phyloP scores from a whole-genome alignment of 2,888 invertebrate genomes.

The Trachelus iudaicus region DNA sequence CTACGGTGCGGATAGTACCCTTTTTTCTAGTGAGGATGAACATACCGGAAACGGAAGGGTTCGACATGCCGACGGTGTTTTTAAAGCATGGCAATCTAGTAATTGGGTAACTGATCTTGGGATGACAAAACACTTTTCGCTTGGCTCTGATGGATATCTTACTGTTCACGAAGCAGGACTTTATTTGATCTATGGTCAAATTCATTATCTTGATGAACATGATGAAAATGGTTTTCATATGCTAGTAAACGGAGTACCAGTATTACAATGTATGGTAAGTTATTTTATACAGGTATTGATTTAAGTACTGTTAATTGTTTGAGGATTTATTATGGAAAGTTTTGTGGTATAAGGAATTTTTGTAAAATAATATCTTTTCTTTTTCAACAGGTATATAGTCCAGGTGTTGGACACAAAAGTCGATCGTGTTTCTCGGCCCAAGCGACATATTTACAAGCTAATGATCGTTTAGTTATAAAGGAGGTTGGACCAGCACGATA shows the following conservation, averaged over 20 bases:
- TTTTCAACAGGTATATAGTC: constrained; percentile 48
- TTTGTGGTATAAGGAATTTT: neutral
- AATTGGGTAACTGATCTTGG: constrained; percentile 73
- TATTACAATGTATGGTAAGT: constrained; percentile 75
- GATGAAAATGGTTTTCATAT: constrained; percentile 82
- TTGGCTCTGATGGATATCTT: constrained; percentile 72
- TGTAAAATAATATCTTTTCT: neutral
- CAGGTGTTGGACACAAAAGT: constrained; percentile 51
- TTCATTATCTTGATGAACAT: constrained; percentile 82
- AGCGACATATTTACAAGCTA: constrained; percentile 50
- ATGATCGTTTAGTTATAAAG: constrained; percentile 76
- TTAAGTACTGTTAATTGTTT: constrained; percentile 2
- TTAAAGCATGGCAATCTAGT: constrained; percentile 75
- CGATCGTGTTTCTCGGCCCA: constrained; percentile 58
- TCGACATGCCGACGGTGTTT: constrained; percentile 71
- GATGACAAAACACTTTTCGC: constrained; percentile 72
- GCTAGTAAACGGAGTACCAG: constrained; percentile 71
- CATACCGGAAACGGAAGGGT: constrained; percentile 74
- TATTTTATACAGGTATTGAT: neutral
- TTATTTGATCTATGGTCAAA: constrained; percentile 84
- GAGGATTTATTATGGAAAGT: constrained; percentile 5
- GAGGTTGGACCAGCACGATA: constrained; percentile 78
- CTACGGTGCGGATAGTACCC: constrained; percentile 49
- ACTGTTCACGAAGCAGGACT: constrained; percentile 78
- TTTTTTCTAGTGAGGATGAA: constrained; percentile 46